Percentiles rank a stretch among this genome's conserved stretches.
Conservation (phyloP, 2,888 invertebrate species). For the Lordiphosa andalusiaca region DNA sequence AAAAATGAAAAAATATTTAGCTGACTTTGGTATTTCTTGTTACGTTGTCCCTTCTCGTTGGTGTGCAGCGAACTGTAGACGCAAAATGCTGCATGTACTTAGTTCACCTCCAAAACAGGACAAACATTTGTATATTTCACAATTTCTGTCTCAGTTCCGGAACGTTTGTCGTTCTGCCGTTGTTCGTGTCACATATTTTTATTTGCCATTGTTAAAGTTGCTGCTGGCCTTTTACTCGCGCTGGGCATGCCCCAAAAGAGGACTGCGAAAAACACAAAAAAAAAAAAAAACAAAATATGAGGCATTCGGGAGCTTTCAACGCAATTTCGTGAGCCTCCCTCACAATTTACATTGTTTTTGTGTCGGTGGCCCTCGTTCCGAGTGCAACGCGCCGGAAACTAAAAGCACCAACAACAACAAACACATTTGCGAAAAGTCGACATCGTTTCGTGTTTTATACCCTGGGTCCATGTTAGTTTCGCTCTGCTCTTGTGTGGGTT, state of each 20-base stretch:
- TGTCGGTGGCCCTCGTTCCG: constrained; percentile 42
- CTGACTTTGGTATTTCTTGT: constrained; percentile 27
- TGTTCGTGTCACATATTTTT: constrained; percentile 67
- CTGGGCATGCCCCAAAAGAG: constrained; percentile 22
- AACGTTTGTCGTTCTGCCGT: constrained; percentile 58
- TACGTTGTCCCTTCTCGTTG: constrained; percentile 21
- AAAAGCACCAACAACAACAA: constrained; percentile 32
- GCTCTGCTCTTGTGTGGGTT: not conserved
- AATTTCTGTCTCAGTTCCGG: constrained; percentile 72
- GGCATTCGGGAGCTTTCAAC: constrained; percentile 72
- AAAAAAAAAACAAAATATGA: constrained; percentile 40
- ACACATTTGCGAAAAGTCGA: constrained; percentile 36
- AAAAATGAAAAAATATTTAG: too few species aligned
- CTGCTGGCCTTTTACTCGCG: constrained; percentile 57
- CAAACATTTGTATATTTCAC: constrained; percentile 72
- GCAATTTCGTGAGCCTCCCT: constrained; percentile 56
- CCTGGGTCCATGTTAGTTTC: constrained; percentile 27
- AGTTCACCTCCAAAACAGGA: constrained; percentile 52
- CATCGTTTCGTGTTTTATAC: constrained; percentile 36
- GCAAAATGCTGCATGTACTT: constrained; percentile 49
- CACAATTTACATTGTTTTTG: constrained; percentile 63
- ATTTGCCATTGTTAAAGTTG: constrained; percentile 19
- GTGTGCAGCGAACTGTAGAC: constrained; percentile 10
- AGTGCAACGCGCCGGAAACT: constrained; percentile 60
- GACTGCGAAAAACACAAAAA: too few species aligned